phyloP scores from a whole-genome alignment of 2,888 invertebrate genomes.

The Abrostola tripartita region DNA sequence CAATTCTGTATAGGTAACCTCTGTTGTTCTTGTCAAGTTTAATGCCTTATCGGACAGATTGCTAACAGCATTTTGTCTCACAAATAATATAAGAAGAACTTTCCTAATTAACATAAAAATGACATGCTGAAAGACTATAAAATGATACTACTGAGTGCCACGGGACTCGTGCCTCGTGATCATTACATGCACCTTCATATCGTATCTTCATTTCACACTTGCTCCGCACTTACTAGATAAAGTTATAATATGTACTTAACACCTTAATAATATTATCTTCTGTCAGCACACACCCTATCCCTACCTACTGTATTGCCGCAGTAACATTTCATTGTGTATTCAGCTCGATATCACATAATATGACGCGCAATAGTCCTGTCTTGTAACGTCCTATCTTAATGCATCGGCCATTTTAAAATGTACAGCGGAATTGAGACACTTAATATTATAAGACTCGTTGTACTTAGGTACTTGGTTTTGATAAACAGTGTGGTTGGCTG shows the following conservation, averaged over 20 bases:
- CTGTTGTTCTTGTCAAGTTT: too few relatives aligned
- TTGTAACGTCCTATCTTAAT: constrained; percentile 37
- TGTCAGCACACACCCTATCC: constrained; percentile 13
- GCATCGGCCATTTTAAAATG: constrained; percentile 37
- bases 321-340: constrained; percentile 42
- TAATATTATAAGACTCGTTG: not conserved
- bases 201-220: constrained; percentile 1
- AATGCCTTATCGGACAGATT: too few relatives aligned
- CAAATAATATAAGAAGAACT: too few relatives aligned
- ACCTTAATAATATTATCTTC: not conserved
- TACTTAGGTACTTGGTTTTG: not conserved
- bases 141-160: too few relatives aligned
- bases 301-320: too few relatives aligned
- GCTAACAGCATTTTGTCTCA: too few relatives aligned
- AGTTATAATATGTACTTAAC: not conserved
- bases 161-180: not conserved
- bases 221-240: too few relatives aligned
- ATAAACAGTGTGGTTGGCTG: not conserved
- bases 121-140: too few relatives aligned
- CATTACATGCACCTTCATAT: not conserved
- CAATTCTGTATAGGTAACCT: too few relatives aligned
- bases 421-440: constrained; percentile 32
- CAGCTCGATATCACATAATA: constrained; percentile 25
- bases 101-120: too few relatives aligned
- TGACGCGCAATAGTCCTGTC: constrained; percentile 31